Evolutionary conservation across 2,797 vertebrate species (phyloP).

Genomic region (Anguilla pacifica): DNA sequence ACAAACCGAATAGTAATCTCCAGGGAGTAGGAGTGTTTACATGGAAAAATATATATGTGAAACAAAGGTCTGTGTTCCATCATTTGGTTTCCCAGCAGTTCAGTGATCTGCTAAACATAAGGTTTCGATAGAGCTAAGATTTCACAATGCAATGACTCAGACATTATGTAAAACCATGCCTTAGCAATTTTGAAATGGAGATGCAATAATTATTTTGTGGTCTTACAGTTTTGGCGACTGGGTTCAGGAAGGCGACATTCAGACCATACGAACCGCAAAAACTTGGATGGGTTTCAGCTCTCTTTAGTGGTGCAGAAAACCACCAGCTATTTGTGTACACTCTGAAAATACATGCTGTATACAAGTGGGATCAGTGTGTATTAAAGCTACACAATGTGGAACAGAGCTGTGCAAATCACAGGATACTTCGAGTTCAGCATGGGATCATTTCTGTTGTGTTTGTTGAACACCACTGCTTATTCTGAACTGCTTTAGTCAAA

Average conservation of each 20-base stretch:
- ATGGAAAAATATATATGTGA: neutral
- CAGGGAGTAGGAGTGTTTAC: neutral
- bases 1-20: neutral
- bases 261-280: neutral
- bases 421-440: neutral
- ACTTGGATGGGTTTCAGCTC: neutral
- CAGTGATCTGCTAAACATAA: neutral
- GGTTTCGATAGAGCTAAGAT: slow-evolving; percentile 2
- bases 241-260: slow-evolving; percentile 9
- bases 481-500: neutral
- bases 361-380: neutral
- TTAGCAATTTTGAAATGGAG: slow-evolving; percentile 6
- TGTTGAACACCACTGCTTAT: neutral
- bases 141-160: slow-evolving; percentile 3
- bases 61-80: neutral
- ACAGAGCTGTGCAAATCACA: neutral
- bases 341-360: neutral
- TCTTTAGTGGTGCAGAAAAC: neutral
- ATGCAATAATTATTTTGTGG: neutral
- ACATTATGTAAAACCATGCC: neutral
- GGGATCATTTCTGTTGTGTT: neutral
- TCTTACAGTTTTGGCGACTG: neutral
- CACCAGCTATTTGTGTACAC: neutral
- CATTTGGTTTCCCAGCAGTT: neutral
- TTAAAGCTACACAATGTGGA: neutral